Percentiles rank a stretch among this genome's conserved stretches.
Evolutionary conservation across 2,113 vertebrate genomes (phyloP).

Genomic region (Centrocercus urophasianus): DNA sequence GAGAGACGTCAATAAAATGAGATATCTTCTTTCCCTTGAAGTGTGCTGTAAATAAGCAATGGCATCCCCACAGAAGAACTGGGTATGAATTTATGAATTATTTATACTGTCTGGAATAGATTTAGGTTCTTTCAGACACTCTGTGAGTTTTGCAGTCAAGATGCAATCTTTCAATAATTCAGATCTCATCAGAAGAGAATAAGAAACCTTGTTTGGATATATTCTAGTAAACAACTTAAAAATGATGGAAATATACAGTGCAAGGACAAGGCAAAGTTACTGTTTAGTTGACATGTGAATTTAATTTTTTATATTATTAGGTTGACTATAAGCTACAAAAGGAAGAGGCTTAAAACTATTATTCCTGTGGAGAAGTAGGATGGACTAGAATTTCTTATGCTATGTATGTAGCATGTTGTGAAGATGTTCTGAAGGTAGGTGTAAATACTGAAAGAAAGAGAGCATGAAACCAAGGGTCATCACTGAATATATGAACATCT

Average conservation of each 20-base stretch:
- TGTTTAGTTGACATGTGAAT: slow-evolving; percentile 34
- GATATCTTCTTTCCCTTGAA: background rate
- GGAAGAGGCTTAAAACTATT: background rate
- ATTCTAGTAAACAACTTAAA: slow-evolving; percentile 50
- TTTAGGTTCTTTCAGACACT: slow-evolving; percentile 59
- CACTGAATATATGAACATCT: background rate
- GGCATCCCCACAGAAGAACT: slow-evolving; percentile 32
- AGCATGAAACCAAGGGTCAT: background rate
- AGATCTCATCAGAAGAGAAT: slow-evolving; percentile 61
- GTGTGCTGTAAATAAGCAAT: slow-evolving; percentile 45
- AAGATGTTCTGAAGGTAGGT: background rate
- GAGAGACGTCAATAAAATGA: slow-evolving; percentile 18
- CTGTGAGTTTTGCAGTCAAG: slow-evolving; percentile 61
- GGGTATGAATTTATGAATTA: slow-evolving; percentile 67
- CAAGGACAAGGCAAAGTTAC: slow-evolving; percentile 47
- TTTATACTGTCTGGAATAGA: slow-evolving; percentile 63
- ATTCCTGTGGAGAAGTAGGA: background rate
- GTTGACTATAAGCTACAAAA: background rate
- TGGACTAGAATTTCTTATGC: background rate
- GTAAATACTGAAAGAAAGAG: background rate
- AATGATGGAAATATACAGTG: slow-evolving; percentile 6
- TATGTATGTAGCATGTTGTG: background rate
- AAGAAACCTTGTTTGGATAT: slow-evolving; percentile 35
- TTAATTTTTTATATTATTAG: slow-evolving; percentile 13
- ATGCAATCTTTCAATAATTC: slow-evolving; percentile 73